phyloP scores from a whole-genome alignment of 2,797 vertebrate species.

The Eupleurogrammus muticus region DNA sequence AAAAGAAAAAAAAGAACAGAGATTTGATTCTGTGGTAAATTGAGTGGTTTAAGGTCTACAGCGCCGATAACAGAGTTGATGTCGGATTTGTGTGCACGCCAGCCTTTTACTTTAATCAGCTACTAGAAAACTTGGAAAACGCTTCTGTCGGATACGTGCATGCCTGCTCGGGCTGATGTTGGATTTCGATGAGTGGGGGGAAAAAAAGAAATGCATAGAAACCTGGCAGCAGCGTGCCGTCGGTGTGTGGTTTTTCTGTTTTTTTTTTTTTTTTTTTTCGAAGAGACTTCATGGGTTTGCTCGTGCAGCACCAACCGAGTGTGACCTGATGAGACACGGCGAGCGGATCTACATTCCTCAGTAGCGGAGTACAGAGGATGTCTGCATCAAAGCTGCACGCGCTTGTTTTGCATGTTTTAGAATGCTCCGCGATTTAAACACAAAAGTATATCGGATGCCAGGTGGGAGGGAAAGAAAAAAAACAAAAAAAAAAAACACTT shows the following conservation, averaged over 20 bases:
- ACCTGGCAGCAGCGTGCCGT: neutral
- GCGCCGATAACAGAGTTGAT: neutral
- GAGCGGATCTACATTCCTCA: constrained; percentile 24
- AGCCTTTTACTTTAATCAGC: constrained; percentile 1
- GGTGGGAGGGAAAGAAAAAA: constrained; percentile 9
- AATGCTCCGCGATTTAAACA: constrained; percentile 12
- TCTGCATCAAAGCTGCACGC: constrained; percentile 21
- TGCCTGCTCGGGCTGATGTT: neutral
- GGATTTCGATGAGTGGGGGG: constrained; percentile 4
- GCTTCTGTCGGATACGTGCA: neutral
- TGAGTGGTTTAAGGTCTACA: neutral
- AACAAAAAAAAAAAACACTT: neutral
- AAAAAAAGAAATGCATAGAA: constrained; percentile 6
- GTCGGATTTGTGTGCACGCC: neutral
- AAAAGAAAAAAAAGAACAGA: too few species aligned
- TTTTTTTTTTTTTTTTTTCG: constrained; percentile 7
- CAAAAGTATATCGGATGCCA: constrained; percentile 10
- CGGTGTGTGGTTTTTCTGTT: too few species aligned
- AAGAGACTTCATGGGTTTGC: constrained; percentile 5
- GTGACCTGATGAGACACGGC: constrained; percentile 5
- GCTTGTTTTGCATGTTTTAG: constrained; percentile 31
- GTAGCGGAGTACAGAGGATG: constrained; percentile 6
- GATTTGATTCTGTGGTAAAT: neutral
- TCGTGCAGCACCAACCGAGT: constrained; percentile 1
- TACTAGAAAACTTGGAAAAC: neutral